phyloP scores from a whole-genome alignment of 2,888 invertebrate species.

The Dicroscelio sp. region DNA sequence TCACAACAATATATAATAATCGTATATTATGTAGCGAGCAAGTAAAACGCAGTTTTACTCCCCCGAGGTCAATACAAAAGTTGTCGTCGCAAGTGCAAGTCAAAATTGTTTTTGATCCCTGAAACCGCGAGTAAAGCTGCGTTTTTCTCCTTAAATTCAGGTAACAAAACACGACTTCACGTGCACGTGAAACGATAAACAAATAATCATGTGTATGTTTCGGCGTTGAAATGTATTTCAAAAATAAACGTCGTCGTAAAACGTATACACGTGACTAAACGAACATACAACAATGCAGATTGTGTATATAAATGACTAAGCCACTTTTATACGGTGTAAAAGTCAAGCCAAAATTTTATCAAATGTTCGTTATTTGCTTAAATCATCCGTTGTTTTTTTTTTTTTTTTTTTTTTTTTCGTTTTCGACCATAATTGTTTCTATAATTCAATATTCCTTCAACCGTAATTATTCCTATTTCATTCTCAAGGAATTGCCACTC shows the following conservation, averaged over 20 bases:
- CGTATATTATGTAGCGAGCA: too few relatives aligned
- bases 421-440: too few relatives aligned
- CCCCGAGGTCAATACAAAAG: too few relatives aligned
- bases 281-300: conserved; percentile 50
- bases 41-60: too few relatives aligned
- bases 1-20: conserved; percentile 75
- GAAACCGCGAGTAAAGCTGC: too few relatives aligned
- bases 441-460: not conserved
- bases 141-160: too few relatives aligned
- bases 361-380: not conserved
- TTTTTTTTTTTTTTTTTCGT: too few relatives aligned
- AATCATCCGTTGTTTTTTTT: too few relatives aligned
- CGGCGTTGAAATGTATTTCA: conserved; percentile 50
- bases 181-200: too few relatives aligned
- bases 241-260: conserved; percentile 38
- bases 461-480: not conserved
- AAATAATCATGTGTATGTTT: conserved; percentile 56
- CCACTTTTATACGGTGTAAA: conserved; percentile 44
- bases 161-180: too few relatives aligned
- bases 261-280: conserved; percentile 55
- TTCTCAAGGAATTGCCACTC: not conserved
- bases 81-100: too few relatives aligned
- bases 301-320: conserved; percentile 66
- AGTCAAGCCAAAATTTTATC: conserved; percentile 20
- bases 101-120: too few relatives aligned